Percentiles rank a stretch among this genome's conserved stretches.
phyloP scores from a whole-genome alignment of 2,113 vertebrate genomes.

The Carollia perspicillata region DNA sequence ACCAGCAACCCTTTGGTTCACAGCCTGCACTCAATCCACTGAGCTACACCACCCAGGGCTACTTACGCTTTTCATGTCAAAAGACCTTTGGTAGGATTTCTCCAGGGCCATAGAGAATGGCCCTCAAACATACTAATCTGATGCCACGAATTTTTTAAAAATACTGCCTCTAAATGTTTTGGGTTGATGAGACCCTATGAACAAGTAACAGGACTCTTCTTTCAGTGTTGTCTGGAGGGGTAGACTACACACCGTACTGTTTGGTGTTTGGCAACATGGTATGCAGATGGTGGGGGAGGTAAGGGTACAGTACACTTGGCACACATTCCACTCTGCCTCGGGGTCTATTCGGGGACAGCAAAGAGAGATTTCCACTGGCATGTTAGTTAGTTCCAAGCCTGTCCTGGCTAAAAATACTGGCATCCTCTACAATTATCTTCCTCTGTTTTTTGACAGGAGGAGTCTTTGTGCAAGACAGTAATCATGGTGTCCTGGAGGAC shows the following conservation, averaged over 20 bases:
- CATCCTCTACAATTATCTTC: background rate
- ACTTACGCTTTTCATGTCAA: background rate
- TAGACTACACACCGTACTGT: background rate
- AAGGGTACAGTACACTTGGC: background rate
- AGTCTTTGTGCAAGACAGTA: background rate
- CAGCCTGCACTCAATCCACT: too few species aligned
- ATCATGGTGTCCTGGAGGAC: background rate
- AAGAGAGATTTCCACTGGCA: background rate
- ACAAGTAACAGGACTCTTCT: background rate
- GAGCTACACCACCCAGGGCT: too few species aligned
- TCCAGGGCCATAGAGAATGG: background rate
- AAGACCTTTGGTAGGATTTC: background rate
- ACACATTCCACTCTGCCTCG: background rate
- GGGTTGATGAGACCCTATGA: background rate
- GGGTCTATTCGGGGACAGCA: background rate
- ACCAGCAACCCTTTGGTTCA: too few species aligned
- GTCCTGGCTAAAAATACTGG: slow-evolving; percentile 15
- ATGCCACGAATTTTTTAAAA: background rate
- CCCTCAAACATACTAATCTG: background rate
- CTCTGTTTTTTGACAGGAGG: background rate
- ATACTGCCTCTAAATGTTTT: background rate
- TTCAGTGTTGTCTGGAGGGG: background rate
- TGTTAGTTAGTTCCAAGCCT: background rate
- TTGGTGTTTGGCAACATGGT: background rate
- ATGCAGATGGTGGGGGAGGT: background rate